phyloP scores from a whole-genome alignment of 1,140 invertebrate genomes.

The Ips typographus region DNA sequence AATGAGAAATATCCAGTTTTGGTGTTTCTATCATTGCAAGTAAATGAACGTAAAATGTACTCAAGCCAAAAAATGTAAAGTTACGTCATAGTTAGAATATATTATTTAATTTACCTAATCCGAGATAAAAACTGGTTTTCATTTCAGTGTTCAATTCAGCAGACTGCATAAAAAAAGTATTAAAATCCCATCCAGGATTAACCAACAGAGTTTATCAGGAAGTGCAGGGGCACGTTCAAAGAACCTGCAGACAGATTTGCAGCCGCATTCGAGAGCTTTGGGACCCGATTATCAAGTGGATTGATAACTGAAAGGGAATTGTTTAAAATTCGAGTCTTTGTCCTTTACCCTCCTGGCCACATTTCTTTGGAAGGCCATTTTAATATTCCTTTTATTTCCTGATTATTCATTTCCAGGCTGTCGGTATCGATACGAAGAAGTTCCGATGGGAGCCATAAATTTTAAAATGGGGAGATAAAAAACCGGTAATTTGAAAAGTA shows the following conservation, averaged over 20 bases:
- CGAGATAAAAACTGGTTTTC: no score
- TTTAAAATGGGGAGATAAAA: no score
- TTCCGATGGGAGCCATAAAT: neutral
- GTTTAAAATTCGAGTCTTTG: neutral
- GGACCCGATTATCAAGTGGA: neutral
- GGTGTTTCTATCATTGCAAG: neutral
- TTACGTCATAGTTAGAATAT: no score
- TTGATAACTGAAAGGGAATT: constrained; percentile 3
- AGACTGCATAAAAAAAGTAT: no score
- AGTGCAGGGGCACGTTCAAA: constrained; percentile 1
- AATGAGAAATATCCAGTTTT: neutral
- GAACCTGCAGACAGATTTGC: neutral
- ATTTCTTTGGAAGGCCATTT: neutral
- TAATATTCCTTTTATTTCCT: neutral
- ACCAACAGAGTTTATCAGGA: neutral
- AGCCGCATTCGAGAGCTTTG: neutral
- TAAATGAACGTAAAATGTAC: neutral
- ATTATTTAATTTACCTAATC: no score
- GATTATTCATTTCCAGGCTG: neutral
- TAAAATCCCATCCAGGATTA: neutral
- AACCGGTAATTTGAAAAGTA: no score
- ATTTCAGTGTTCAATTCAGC: no score
- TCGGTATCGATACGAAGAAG: neutral
- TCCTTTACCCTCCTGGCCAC: neutral
- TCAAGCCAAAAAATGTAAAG: no score